Evolutionary conservation across 2,113 vertebrate genomes (phyloP), one percentile per base, ranked within the genome.

Genomic region (Indicator indicator): DNA sequence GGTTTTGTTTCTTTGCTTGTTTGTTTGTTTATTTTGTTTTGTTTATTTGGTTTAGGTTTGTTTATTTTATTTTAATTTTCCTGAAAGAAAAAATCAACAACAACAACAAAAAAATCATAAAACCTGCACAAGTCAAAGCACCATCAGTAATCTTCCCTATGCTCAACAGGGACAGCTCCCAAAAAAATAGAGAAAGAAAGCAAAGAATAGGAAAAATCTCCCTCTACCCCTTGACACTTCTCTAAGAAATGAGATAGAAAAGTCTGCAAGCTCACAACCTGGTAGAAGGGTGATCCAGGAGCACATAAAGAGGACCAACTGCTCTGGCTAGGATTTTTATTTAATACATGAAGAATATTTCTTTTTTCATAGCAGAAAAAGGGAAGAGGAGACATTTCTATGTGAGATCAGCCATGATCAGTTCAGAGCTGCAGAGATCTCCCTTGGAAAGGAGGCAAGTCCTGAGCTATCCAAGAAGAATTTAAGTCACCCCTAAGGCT

Each of bases 191-290:
- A 58, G 26, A 73, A 64, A 74, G 18, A 40, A 72, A 86, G 6
- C 2, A 77, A 86, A 88, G 18, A 80, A 71, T 3, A 40, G 38
- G n/a, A 28, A 70, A 82, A 71, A 71, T 5, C 5, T 30, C 24
- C 19, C 9, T 38, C 33, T 75, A 42, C 1, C 5, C 28, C 3
- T 79, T 40, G 23, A 38, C 6, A 18, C 3, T 72, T 84, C 12
- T 16, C 0, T 21, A 54, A 62, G 13, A 54, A 5, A 24, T 58
- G 15, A 16, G 20, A 42, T 62, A 18, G 33, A 62, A n/a, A 82
- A 5, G 9, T 8, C 32, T 32, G 0, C 23, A 46, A 71, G 3
- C 15, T 79, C 48, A 54, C 0, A 0, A 50, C 24, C 48, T 11
- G 11, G 9, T 26, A 42, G 12, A 5, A 75, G 38, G 85, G 42